Percentiles rank a stretch among this genome's conserved stretches.
These are phyloP conservation scores for Sebastes taczanowskii DNA, from an alignment of 2,797 vertebrate species.

Conservation along the genomic window DNA sequence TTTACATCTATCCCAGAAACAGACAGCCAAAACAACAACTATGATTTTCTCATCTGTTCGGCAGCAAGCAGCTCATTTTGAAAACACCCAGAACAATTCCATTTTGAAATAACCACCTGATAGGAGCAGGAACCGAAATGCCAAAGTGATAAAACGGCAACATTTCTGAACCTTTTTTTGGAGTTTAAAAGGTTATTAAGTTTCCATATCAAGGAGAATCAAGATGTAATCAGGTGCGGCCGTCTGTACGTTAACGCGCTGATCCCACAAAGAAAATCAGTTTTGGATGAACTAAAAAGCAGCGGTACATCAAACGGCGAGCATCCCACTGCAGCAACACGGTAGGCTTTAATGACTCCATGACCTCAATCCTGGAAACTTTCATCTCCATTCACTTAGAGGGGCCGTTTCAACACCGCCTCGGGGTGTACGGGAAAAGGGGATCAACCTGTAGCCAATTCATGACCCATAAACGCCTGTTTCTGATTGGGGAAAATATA, in stretches of 20 bases:
- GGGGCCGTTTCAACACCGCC: slow-evolving; percentile 36
- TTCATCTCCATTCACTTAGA: slow-evolving; percentile 42
- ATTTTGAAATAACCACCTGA: background rate
- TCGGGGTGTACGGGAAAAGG: slow-evolving; percentile 1
- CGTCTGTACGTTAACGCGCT: background rate
- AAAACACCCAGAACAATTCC: background rate
- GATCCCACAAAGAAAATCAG: background rate
- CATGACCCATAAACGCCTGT: slow-evolving; percentile 24
- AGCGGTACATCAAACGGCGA: slow-evolving; percentile 27
- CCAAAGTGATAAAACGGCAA: background rate
- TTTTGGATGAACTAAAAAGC: background rate
- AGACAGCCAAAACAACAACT: background rate
- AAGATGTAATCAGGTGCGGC: slow-evolving; percentile 3
- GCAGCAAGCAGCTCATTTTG: slow-evolving; percentile 3
- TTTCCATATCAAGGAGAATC: background rate
- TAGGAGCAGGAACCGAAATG: background rate
- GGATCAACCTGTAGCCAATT: slow-evolving; percentile 22
- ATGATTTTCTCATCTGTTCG: background rate
- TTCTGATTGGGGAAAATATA: slow-evolving; percentile 1
- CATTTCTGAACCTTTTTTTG: background rate
- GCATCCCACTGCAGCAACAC: slow-evolving; percentile 17
- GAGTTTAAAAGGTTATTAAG: background rate
- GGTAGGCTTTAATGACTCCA: slow-evolving; percentile 25
- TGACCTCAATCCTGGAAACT: slow-evolving; percentile 51
- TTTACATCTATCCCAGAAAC: slow-evolving; percentile 8